phyloP scores from a whole-genome alignment of 1,140 invertebrate genomes.

The Euglossa dilemma region DNA sequence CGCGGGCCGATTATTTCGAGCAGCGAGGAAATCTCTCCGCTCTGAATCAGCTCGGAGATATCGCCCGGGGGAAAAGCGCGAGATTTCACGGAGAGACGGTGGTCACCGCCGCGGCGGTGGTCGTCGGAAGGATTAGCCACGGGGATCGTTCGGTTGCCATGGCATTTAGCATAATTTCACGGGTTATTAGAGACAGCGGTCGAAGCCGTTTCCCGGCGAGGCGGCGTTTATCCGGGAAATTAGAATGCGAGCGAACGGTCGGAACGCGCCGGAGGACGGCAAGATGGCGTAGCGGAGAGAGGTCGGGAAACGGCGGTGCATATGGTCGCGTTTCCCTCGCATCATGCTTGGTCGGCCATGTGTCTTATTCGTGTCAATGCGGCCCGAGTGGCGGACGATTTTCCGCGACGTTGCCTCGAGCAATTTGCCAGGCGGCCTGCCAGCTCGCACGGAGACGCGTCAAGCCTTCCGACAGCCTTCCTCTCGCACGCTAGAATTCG shows the following conservation, averaged over 20 bases:
- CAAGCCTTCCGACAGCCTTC: conserved; percentile 29
- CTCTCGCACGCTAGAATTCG: not conserved
- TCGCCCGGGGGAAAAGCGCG: not conserved
- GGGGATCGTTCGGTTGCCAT: conserved; percentile 33
- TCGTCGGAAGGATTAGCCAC: conserved; percentile 51
- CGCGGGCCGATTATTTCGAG: conserved; percentile 21
- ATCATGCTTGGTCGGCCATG: conserved; percentile 45
- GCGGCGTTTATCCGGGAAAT: conserved; percentile 58
- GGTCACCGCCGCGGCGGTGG: not conserved
- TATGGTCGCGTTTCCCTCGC: conserved; percentile 34
- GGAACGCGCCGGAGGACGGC: no score
- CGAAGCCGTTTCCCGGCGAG: conserved; percentile 8
- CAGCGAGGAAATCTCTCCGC: not conserved
- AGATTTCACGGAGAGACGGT: conserved; percentile 42
- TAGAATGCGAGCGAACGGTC: conserved; percentile 25
- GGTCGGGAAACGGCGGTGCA: not conserved
- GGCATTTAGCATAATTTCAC: conserved; percentile 69
- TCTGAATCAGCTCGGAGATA: not conserved
- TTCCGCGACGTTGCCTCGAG: conserved; percentile 37
- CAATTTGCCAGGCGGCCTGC: conserved; percentile 32
- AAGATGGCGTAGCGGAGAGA: conserved; percentile 6
- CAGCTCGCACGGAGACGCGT: not conserved
- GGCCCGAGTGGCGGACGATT: conserved; percentile 40
- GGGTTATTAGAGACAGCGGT: conserved; percentile 56
- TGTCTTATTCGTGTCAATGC: conserved; percentile 52